phyloP scores from a whole-genome alignment of 2,797 vertebrate species.

The Lacerta bilineata region DNA sequence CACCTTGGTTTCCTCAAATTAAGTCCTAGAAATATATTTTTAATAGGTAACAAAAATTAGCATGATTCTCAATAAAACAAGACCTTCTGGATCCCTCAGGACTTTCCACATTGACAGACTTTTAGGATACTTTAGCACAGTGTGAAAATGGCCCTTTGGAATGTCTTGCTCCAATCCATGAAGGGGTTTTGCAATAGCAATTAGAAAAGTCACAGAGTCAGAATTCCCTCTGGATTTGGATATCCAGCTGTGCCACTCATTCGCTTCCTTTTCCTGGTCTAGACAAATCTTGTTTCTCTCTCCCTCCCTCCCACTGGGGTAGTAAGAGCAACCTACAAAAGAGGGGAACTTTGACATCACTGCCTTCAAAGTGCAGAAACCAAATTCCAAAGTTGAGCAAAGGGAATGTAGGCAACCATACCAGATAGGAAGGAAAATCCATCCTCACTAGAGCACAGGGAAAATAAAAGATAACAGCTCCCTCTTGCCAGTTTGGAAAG shows the following conservation, averaged over 20 bases:
- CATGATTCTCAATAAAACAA: not conserved
- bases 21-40: not conserved
- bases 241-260: conserved; percentile 19
- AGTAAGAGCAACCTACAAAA: conserved; percentile 53
- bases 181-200: conserved; percentile 38
- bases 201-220: conserved; percentile 57
- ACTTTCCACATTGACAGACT: not conserved
- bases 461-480: conserved; percentile 39
- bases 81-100: not conserved
- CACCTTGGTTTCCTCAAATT: not conserved
- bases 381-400: not conserved
- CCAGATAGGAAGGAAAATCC: not conserved
- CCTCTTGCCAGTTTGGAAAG: conserved; percentile 20
- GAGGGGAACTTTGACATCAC: conserved; percentile 26
- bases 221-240: conserved; percentile 10
- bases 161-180: not conserved
- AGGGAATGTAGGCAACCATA: conserved; percentile 19
- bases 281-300: not conserved
- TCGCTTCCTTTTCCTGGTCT: conserved; percentile 19
- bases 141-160: not conserved
- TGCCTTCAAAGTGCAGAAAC: conserved; percentile 22
- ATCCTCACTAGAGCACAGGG: conserved; percentile 12
- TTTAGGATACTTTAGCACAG: not conserved
- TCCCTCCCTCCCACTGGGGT: conserved; percentile 13
- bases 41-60: not conserved